A percentile compares a stretch with the other conserved stretches of the same genome.
Evolutionary conservation across 2,113 vertebrate species (phyloP).

Genomic region (Lonchura striata): DNA sequence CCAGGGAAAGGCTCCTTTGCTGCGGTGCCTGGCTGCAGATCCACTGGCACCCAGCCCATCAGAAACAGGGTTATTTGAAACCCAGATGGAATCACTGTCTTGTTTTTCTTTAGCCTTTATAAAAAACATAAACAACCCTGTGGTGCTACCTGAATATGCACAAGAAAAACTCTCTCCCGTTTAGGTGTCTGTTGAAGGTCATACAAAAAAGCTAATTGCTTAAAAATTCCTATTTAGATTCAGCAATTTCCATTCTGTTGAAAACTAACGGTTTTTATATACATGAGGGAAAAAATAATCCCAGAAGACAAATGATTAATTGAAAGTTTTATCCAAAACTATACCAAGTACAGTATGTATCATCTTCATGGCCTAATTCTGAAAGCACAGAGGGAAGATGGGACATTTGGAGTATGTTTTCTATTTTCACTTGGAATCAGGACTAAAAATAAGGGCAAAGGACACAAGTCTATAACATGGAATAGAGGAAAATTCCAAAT

Average conservation of each 20-base stretch:
- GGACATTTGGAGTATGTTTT: not conserved
- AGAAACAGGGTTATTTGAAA: not conserved
- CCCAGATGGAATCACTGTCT: not conserved
- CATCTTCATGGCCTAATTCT: not conserved
- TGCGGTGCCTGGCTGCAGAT: not conserved
- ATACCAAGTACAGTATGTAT: not conserved
- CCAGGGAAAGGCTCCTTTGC: not conserved
- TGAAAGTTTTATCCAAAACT: not conserved
- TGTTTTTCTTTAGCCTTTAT: not conserved
- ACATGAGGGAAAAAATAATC: not conserved
- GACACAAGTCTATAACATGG: not conserved
- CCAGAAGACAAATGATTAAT: not conserved
- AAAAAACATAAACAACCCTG: not conserved
- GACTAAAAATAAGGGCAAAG: not conserved
- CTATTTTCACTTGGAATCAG: not conserved
- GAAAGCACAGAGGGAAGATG: not conserved
- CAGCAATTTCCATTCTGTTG: not conserved
- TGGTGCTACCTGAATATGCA: not conserved
- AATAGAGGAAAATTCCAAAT: not conserved
- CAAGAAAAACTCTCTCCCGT: not conserved
- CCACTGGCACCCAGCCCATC: not conserved
- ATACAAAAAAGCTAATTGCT: not conserved
- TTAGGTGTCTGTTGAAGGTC: not conserved
- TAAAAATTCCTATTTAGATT: not conserved
- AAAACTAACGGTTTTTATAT: not conserved